phyloP scores from a whole-genome alignment of 2,113 vertebrate species.

The Brevimyrus niger region DNA sequence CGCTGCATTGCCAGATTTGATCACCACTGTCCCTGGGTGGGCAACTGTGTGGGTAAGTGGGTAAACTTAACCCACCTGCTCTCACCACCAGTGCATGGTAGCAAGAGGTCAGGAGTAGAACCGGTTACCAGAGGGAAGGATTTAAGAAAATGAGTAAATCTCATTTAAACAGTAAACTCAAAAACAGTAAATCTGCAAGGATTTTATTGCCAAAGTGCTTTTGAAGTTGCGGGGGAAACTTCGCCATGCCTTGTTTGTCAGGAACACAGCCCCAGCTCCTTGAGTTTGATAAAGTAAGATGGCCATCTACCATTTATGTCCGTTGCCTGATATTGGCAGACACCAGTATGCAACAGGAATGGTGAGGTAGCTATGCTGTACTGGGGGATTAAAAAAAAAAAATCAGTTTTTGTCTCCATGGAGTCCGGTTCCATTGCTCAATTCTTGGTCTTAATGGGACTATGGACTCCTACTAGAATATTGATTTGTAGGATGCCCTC shows the following conservation, averaged over 20 bases:
- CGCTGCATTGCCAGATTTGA: slow-evolving; percentile 97
- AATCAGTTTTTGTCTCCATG: no score
- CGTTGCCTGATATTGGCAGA: no score
- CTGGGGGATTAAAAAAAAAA: no score
- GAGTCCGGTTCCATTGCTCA: no score
- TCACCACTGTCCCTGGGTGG: slow-evolving; percentile 98
- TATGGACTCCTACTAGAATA: no score
- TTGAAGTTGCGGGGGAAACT: neutral
- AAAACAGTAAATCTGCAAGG: neutral
- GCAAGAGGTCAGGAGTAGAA: neutral
- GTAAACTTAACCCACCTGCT: neutral
- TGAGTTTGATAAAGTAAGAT: no score
- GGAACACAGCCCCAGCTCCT: neutral
- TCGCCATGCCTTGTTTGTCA: neutral
- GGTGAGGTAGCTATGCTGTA: no score
- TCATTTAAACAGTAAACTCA: no score
- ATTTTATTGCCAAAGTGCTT: neutral
- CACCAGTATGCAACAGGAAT: no score
- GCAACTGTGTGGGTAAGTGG: slow-evolving; percentile 94
- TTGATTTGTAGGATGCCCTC: no score
- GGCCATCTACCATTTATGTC: no score
- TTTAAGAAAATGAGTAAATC: neutral
- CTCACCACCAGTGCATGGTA: neutral
- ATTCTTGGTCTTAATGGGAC: no score
- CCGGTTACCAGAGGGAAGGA: neutral